phyloP scores from a whole-genome alignment of 2,113 vertebrate genomes.

The Gobio gobio region DNA sequence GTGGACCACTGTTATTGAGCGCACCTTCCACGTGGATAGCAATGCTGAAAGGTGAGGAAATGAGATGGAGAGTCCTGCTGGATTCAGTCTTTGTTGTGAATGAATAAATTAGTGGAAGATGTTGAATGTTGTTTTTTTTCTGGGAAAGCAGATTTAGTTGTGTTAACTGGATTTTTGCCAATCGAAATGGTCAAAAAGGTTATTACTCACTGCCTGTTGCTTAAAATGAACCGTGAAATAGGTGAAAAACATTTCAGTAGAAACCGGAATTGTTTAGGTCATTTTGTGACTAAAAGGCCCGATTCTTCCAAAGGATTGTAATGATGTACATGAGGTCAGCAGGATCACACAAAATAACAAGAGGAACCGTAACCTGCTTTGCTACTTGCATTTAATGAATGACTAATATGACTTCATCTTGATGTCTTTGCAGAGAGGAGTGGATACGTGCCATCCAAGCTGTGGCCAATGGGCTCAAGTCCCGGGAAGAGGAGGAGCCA shows the following conservation, averaged over 20 bases:
- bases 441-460: constrained; percentile 93
- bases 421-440: constrained; percentile 80
- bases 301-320: not conserved
- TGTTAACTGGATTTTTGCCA: not conserved
- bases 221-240: not conserved
- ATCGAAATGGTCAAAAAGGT: not conserved
- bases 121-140: not conserved
- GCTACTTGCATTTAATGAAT: not conserved
- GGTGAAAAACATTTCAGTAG: not conserved
- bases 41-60: constrained; percentile 84
- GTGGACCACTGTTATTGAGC: constrained; percentile 94
- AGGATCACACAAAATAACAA: not conserved
- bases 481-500: constrained; percentile 79
- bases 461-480: constrained; percentile 91
- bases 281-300: not conserved
- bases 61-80: not conserved
- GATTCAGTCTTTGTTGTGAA: not conserved
- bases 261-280: not conserved
- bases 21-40: constrained; percentile 93
- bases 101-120: not conserved
- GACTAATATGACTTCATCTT: constrained; percentile 12
- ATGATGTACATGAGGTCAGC: not conserved
- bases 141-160: not conserved
- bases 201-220: constrained; percentile 4
- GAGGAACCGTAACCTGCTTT: not conserved